A percentile compares a stretch with the other conserved stretches of the same genome.
Evolutionary conservation across 92 coral and sea anemone genomes (phyloP).

Genomic region (Parazoanthus darwini): DNA sequence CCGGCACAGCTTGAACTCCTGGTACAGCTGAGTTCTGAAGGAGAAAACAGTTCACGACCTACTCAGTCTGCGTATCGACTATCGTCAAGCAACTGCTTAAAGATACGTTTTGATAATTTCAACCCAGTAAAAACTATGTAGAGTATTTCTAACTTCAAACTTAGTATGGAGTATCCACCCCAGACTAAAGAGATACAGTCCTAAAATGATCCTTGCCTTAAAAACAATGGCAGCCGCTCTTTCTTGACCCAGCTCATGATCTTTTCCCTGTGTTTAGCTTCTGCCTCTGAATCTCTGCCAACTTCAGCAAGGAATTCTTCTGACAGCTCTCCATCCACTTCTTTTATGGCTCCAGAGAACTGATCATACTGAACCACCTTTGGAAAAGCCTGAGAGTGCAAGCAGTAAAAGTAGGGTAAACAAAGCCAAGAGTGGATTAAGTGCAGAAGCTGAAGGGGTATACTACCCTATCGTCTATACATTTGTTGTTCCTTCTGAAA

Average conservation of each 20-base stretch:
- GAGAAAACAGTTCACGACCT: background rate
- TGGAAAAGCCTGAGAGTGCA: conserved; percentile 60
- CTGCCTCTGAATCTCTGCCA: conserved; percentile 72
- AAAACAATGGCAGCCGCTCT: conserved; percentile 85
- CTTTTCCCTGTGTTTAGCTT: conserved; percentile 67
- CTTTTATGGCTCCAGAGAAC: conserved; percentile 67
- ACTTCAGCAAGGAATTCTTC: conserved; percentile 45
- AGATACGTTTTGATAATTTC: too few relatives aligned
- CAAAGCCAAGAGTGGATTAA: background rate
- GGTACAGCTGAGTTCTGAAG: conserved; percentile 81
- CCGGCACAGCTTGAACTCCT: conserved; percentile 92
- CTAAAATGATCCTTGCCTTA: conserved; percentile 59
- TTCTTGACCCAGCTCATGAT: conserved; percentile 83
- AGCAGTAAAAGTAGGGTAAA: background rate
- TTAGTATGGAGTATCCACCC: too few relatives aligned
- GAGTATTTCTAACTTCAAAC: too few relatives aligned
- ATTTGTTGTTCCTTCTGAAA: too few relatives aligned
- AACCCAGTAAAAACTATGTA: too few relatives aligned
- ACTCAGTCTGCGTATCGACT: background rate
- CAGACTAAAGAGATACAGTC: too few relatives aligned
- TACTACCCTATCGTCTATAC: too few relatives aligned
- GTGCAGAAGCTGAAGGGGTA: background rate
- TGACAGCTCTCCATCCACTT: conserved; percentile 37
- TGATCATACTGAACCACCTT: conserved; percentile 80
- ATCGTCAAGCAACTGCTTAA: too few relatives aligned